Base-by-base conservation (phyloP, 1,140 invertebrate genomes). In the Olivierus martensii region DNA sequence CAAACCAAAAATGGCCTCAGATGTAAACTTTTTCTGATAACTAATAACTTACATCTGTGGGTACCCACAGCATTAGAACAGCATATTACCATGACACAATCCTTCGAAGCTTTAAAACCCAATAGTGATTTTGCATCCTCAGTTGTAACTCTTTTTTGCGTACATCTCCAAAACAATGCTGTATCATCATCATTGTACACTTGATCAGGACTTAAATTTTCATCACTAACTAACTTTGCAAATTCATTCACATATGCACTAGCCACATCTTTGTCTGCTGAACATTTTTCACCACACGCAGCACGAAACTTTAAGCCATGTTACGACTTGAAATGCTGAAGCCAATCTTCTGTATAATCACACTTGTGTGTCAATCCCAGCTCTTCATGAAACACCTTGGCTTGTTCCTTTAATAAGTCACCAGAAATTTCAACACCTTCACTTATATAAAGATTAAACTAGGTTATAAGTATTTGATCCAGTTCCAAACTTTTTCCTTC, bases 181-280 rank as follows among this genome's bases (percentile, higher is more conserved):
- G 44, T 52, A 21, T 52, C 28, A 34, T 52, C 51, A 10, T 42
- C 51, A 52, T 46, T 52, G 18, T 46, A 52, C n/a, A 52, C 28
- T 12, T 28, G 43, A 3, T 52, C 42, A n/a, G 28, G 51, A 34
- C 14, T 17, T 17, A 46, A 44, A 2, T 53, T 11, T 48, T 53
- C 45, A 38, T 38, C 21, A 41, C 15, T 35, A 36, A 36, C 51
- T 18, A 46, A 17, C 17, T 52, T 21, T 9, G 51, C 37, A 21
- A 42, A 46, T 28, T 28, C 28, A 28, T 28, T 2, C 1, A 28
- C n/a, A 28, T 28, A 28, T 28, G 28, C 28, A 28, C 28, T 28
- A 28, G 28, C 28, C 9, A 0, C 28, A 28, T 28, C 28, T 1
- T n/a, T n/a, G n/a, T n/a, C n/a, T n/a, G n/a, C n/a, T n/a, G n/a